Conservation (phyloP, 2,888 invertebrate species). For the Acleris literana region DNA sequence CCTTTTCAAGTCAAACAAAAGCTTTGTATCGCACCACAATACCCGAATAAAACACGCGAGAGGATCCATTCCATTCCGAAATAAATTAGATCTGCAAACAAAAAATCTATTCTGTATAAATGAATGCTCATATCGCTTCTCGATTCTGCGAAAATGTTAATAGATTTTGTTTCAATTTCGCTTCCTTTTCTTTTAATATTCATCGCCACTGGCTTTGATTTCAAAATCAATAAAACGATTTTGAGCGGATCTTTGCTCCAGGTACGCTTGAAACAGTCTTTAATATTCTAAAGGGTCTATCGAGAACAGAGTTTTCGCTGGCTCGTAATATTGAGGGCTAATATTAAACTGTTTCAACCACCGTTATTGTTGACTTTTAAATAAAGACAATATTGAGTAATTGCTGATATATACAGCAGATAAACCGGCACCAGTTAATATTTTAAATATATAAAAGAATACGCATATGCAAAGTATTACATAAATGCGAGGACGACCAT, state of each 20-base stretch:
- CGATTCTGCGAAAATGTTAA: conserved; percentile 1
- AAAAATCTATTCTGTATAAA: conserved; percentile 12
- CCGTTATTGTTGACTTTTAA: no score
- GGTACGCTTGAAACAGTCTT: not conserved
- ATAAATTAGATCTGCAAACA: conserved; percentile 19
- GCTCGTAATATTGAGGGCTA: conserved; percentile 1
- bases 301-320: conserved; percentile 1
- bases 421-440: no score
- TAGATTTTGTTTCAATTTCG: not conserved
- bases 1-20: conserved; percentile 11
- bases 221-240: conserved; percentile 6
- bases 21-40: conserved; percentile 9
- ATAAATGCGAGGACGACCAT: no score
- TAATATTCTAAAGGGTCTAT: conserved; percentile 1
- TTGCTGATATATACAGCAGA: no score
- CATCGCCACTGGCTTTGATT: not conserved
- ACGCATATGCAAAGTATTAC: no score
- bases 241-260: not conserved
- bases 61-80: conserved; percentile 9
- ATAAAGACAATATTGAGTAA: no score
- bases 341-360: not conserved
- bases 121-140: conserved; percentile 4
- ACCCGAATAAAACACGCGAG: conserved; percentile 1
- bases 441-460: no score
- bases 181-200: not conserved